Conservation (phyloP, 2,113 vertebrate species). For the Mobula birostris region DNA sequence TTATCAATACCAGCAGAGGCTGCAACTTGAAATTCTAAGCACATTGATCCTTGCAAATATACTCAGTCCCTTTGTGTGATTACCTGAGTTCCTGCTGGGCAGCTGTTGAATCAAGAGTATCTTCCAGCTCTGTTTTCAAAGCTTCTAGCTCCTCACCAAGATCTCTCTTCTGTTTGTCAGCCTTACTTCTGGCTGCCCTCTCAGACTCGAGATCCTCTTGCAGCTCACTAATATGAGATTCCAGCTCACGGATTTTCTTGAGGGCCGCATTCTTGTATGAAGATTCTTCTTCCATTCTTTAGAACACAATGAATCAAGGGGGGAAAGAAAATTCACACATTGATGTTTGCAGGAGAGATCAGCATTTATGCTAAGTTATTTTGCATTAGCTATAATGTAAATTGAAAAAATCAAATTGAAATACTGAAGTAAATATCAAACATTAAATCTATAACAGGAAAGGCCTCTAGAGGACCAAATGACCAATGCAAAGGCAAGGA, state of each 20-base stretch:
- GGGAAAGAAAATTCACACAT: not conserved
- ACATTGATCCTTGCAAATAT: not conserved
- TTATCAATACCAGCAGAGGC: not conserved
- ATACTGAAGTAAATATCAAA: not conserved
- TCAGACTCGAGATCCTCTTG: slow-evolving; percentile 94
- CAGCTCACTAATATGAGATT: slow-evolving; percentile 88
- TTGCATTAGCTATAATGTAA: not conserved
- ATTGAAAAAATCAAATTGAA: not conserved
- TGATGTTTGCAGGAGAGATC: not conserved
- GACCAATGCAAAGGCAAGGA: not conserved
- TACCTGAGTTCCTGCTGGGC: slow-evolving; percentile 94
- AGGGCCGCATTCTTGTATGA: slow-evolving; percentile 88
- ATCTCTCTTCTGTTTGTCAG: slow-evolving; percentile 89
- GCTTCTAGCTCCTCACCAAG: slow-evolving; percentile 95
- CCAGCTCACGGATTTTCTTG: slow-evolving; percentile 91
- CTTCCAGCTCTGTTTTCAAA: slow-evolving; percentile 89
- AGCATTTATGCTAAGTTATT: not conserved
- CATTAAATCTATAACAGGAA: not conserved
- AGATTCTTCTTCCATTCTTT: slow-evolving; percentile 89
- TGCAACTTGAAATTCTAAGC: not conserved
- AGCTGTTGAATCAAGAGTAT: slow-evolving; percentile 88
- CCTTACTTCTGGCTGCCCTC: slow-evolving; percentile 73
- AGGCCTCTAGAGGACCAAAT: not conserved
- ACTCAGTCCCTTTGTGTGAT: not conserved
- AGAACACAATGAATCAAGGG: slow-evolving; percentile 18